Evolutionary conservation across 35 echinoderm and acorn worm genomes (phyloP), one percentile per base, ranked within the genome.

Genomic region (Eucidaris tribuloides): DNA sequence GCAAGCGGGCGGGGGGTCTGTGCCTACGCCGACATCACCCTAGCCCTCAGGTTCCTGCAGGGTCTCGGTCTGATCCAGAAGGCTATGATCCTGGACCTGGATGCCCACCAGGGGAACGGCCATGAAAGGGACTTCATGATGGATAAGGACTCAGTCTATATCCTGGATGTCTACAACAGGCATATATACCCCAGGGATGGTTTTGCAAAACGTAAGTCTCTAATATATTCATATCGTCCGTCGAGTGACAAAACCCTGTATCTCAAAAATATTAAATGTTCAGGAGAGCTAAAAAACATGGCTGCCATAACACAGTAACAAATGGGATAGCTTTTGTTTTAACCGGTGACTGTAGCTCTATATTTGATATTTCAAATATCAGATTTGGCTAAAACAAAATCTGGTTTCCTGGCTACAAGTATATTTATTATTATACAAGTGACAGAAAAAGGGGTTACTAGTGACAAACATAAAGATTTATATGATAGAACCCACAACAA

Each of bases 1-100:
- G 83, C 43, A 79, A 92, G 31, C 80, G 90, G 58, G 95, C 90
- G 95, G 14, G 95, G 95, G 5, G 92, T 98, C 83, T 98, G 95
- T 90, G 95, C 95, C 29, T 98, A 90, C 89, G 95, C 95, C 22
- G 95, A 98, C 62, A 98, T 98, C 41, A 93, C 90, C 27, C 79
- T 98, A 19, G 83, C 90, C 28, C 46, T 88, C 5, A 68, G 74
- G 65, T 96, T 96, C 46, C 89, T 96, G 4, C 71, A 83, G 6
- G 48, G 87, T 18, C 88, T 90, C 29, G 65, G 79, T 22, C 32
- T 81, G 22, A 79, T 93, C 18, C 54, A 84, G 45, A 98, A 86
- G 54, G 95, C 87, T 1, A 97, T 98, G 95, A 98, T 98, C 55
- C 78, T 98, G 0, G 95, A 93, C 32, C 86, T 93, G 13, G 95